Percentiles rank a stretch among this genome's conserved stretches.
Conservation (phyloP, 2,888 invertebrate species). For the Odontothrips loti region DNA sequence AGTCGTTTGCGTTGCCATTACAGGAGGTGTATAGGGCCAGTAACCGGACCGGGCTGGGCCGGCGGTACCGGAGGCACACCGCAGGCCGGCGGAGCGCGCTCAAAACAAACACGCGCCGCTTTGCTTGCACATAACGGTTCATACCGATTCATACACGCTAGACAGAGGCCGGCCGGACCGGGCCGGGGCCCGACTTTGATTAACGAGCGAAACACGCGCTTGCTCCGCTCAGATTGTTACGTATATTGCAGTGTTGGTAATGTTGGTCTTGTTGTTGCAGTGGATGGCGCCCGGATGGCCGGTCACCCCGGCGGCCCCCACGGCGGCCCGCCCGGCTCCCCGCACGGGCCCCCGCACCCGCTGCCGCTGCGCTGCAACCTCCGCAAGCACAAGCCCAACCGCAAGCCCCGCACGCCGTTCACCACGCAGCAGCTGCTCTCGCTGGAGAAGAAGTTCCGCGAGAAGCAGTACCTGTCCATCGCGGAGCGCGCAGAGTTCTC, state of each 20-base stretch:
- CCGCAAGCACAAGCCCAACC: constrained; percentile 90
- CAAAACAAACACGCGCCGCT: too few species aligned
- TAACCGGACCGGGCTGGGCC: too few species aligned
- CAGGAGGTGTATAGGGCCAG: too few species aligned
- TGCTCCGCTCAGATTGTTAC: too few species aligned
- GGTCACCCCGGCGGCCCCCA: constrained; percentile 30
- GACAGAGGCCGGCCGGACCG: too few species aligned
- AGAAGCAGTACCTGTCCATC: constrained; percentile 92
- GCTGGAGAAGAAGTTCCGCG: constrained; percentile 87
- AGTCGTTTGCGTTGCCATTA: too few species aligned
- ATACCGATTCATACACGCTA: too few species aligned
- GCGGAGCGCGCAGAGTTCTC: constrained; percentile 94
- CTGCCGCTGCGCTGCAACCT: constrained; percentile 71
- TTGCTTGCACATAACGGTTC: too few species aligned
- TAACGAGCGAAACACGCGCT: too few species aligned
- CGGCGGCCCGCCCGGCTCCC: constrained; percentile 53
- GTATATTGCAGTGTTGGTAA: not conserved
- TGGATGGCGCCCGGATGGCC: not conserved
- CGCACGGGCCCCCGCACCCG: not conserved
- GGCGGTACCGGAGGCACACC: too few species aligned
- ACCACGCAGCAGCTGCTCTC: constrained; percentile 88
- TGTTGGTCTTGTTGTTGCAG: constrained; percentile 9
- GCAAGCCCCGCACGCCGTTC: constrained; percentile 94
- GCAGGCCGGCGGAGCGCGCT: too few species aligned
- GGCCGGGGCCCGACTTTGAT: too few species aligned